phyloP scores from a whole-genome alignment of 1,140 invertebrate genomes.

The Trichomalopsis sarcophagae region DNA sequence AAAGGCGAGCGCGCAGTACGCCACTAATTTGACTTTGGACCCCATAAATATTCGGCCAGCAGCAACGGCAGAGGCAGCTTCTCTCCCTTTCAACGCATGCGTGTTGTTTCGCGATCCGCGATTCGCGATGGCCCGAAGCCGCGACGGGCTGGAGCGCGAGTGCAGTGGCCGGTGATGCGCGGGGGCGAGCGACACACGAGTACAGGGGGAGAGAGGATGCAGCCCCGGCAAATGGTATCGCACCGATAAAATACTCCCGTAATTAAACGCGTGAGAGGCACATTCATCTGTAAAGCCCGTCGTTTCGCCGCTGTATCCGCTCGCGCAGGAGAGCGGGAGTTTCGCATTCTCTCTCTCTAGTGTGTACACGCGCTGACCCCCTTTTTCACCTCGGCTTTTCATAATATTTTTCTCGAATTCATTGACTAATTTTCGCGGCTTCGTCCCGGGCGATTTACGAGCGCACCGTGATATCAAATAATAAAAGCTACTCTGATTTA shows the following conservation, averaged over 20 bases:
- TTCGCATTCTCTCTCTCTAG: not conserved
- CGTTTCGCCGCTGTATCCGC: constrained; percentile 12
- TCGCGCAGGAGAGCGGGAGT: not conserved
- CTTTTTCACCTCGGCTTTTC: constrained; percentile 9
- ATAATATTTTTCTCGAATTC: constrained; percentile 20
- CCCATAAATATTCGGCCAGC: constrained; percentile 73
- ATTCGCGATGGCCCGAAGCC: constrained; percentile 47
- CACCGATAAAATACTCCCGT: constrained; percentile 74
- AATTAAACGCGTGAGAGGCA: constrained; percentile 72
- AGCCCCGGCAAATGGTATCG: constrained; percentile 66
- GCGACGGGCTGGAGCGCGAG: constrained; percentile 48
- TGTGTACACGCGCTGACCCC: constrained; percentile 22
- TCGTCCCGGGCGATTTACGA: not conserved
- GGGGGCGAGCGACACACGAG: constrained; percentile 55
- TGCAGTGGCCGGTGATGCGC: constrained; percentile 56
- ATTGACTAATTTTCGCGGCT: constrained; percentile 32
- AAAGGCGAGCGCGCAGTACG: constrained; percentile 75
- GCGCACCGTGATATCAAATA: not conserved
- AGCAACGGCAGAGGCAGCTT: not conserved
- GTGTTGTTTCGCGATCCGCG: constrained; percentile 45
- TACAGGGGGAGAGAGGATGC: not conserved
- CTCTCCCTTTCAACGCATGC: constrained; percentile 7
- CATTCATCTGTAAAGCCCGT: constrained; percentile 68
- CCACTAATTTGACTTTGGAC: constrained; percentile 76
- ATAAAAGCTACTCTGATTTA: not conserved